A percentile compares a stretch with the other conserved stretches of the same genome.
phyloP scores from a whole-genome alignment of 2,888 invertebrate species.

The Agrilus mali region DNA sequence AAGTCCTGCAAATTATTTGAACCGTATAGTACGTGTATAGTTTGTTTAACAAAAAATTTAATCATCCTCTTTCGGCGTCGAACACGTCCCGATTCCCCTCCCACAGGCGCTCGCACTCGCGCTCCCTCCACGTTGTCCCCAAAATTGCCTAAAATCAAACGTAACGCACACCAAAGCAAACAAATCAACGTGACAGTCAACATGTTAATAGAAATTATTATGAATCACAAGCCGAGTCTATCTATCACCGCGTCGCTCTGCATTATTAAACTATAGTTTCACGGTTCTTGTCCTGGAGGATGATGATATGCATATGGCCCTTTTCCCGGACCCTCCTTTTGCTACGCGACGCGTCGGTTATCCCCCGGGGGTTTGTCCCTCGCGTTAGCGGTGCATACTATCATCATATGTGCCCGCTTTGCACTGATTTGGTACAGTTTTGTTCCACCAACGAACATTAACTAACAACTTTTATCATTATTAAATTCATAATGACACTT shows the following conservation, averaged over 20 bases:
- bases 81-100: too few relatives aligned
- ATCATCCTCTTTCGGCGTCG: too few relatives aligned
- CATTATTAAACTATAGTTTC: conserved; percentile 26
- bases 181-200: conserved; percentile 24
- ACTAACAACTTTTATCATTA: background rate
- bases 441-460: too few relatives aligned
- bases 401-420: too few relatives aligned
- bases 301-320: conserved; percentile 24
- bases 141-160: too few relatives aligned
- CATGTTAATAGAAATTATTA: conserved; percentile 22
- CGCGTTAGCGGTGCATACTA: too few relatives aligned
- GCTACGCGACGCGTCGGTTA: too few relatives aligned
- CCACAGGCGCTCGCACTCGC: too few relatives aligned
- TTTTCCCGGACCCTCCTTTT: conserved; percentile 1
- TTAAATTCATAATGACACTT: too few relatives aligned
- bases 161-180: conserved; percentile 18
- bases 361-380: too few relatives aligned
- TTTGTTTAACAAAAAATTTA: background rate
- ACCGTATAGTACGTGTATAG: background rate
- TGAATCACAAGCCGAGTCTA: conserved; percentile 21
- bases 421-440: too few relatives aligned
- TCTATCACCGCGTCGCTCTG: conserved; percentile 5
- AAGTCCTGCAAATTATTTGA: background rate
- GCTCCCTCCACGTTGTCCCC: background rate
- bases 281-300: conserved; percentile 20